Evolutionary conservation across 2,797 vertebrate genomes (phyloP).

Genomic region (Arnoldichthys spilopterus): DNA sequence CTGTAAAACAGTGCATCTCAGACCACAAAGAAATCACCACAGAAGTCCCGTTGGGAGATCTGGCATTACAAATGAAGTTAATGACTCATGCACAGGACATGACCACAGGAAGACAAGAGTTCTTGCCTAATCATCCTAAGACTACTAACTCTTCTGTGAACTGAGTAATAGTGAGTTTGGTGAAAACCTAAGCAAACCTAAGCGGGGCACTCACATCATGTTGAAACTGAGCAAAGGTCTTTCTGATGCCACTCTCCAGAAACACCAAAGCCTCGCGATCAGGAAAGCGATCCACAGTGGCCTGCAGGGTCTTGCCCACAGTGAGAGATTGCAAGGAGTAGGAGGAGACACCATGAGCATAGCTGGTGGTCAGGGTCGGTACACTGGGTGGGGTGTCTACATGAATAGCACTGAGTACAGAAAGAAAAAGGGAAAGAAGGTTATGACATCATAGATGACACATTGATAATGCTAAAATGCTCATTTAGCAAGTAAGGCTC

Average conservation of each 20-base stretch:
- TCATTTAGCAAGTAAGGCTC: background rate
- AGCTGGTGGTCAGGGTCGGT: constrained; percentile 81
- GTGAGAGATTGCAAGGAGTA: constrained; percentile 72
- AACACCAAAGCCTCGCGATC: constrained; percentile 83
- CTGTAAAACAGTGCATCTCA: constrained; percentile 15
- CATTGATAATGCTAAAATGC: background rate
- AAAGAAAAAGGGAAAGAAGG: background rate
- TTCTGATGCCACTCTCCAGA: constrained; percentile 76
- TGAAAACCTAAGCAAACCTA: background rate
- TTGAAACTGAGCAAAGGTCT: constrained; percentile 87
- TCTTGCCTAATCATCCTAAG: background rate
- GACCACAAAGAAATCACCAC: background rate
- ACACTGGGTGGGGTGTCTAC: constrained; percentile 60
- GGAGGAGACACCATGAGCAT: constrained; percentile 76
- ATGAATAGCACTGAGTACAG: constrained; percentile 74
- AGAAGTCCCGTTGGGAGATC: background rate
- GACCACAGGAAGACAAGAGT: background rate
- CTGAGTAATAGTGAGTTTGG: background rate
- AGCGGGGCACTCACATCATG: constrained; percentile 80
- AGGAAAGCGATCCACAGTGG: constrained; percentile 71
- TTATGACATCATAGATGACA: background rate
- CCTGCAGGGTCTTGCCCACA: constrained; percentile 76
- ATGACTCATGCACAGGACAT: background rate
- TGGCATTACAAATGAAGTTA: background rate
- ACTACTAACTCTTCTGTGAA: too few relatives aligned